Evolutionary conservation across 2,888 invertebrate genomes (phyloP), one percentile per base, ranked within the genome.

Genomic region (Oscheius onirici): DNA sequence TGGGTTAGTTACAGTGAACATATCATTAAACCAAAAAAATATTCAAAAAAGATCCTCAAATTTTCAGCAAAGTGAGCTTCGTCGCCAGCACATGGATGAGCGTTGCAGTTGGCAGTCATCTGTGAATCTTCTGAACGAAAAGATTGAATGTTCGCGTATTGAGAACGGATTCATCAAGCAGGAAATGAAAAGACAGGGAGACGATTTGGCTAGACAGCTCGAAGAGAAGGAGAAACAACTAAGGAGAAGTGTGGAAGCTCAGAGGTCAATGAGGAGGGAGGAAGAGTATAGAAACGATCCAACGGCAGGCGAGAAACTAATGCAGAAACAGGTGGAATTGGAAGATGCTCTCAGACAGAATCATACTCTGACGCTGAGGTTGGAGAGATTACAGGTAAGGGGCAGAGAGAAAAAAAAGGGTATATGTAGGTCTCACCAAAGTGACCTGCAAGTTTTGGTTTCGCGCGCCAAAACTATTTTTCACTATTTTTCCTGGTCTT

Each of bases 271-370:
- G 46, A 68, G 54, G 15, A 63, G 76, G 22, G 74, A 75, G 2
- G 77, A 79, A 41, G 77, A 77, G 41, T 71, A 72, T 10, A 34
- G 67, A 3, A 63, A 63, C 26, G 63, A 63, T n/a, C 63, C 63
- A 28, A 24, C 66, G 15, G 11, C 76, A 65, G 69, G 60, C 2
- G 80, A 78, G 49, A 43, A 75, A 41, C 89, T 95, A 43, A 93
- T 95, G 69, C 91, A 92, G 85, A 94, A 93, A 87, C 95, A 95
- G 88, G 92, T 92, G 52, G 91, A 92, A 79, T 90, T 95, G n/a
- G 95, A 95, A 87, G 90, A 92, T 22, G 90, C 94, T 51, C 91
- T 93, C 68, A 92, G 93, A 0, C 95, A 95, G 85, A 92, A 93
- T 86, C 94, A 94, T 89, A 93, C 94, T 22, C 89, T 95, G 63